These are phyloP conservation scores for Drepanosiphum platanoidis DNA, from an alignment of 2,888 invertebrate genomes.

Conservation along the genomic window DNA sequence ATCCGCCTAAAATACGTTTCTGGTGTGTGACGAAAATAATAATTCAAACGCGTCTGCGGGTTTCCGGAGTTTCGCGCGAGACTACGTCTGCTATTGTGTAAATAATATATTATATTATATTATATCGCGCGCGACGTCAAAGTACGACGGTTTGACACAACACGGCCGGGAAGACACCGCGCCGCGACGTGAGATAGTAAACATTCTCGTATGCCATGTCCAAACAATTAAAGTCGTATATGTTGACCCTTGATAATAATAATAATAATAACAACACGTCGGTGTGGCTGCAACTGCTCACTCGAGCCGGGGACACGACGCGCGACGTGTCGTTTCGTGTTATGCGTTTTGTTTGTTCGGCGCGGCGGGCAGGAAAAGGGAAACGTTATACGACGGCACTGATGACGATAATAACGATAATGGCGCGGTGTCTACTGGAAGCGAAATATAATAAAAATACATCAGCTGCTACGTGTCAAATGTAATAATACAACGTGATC, in stretches of 20 bases:
- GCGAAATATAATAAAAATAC: neutral
- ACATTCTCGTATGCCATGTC: neutral
- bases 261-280: neutral
- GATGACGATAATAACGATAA: neutral
- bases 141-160: neutral
- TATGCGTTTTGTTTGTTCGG: slow-evolving; percentile 26
- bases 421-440: neutral
- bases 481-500: slow-evolving; percentile 3
- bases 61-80: too few species aligned
- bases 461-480: neutral
- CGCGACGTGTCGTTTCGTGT: neutral
- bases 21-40: too few species aligned
- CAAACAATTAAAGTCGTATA: slow-evolving; percentile 7
- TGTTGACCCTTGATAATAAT: too few species aligned
- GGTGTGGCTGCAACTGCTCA: neutral
- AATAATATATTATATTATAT: too few species aligned
- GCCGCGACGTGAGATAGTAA: neutral
- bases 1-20: too few species aligned
- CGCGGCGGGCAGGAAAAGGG: neutral
- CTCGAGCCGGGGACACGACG: neutral
- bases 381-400: neutral
- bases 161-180: neutral
- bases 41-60: too few species aligned
- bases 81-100: too few species aligned
- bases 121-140: neutral